Conservation (phyloP, 2,113 vertebrate genomes). For the Saccopteryx bilineata region DNA sequence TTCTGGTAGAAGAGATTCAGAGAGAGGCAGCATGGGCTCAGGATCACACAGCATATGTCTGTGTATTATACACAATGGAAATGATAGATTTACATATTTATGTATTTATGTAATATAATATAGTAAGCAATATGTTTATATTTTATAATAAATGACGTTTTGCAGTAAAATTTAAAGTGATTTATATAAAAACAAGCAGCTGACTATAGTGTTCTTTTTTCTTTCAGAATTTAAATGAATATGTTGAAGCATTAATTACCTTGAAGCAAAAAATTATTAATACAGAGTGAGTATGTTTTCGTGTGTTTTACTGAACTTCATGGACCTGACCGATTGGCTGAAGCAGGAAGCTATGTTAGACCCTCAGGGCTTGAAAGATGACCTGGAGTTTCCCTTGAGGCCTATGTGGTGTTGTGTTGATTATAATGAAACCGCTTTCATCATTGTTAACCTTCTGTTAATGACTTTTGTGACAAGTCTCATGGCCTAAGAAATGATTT, state of each 20-base stretch:
- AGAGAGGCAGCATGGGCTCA: rapidly evolving
- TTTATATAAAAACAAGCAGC: neutral
- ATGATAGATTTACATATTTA: neutral
- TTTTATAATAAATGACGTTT: neutral
- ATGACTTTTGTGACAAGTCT: neutral
- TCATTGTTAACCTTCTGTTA: neutral
- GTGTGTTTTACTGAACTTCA: neutral
- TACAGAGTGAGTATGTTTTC: conserved; percentile 93
- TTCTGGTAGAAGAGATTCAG: too few species aligned
- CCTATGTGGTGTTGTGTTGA: rapidly evolving
- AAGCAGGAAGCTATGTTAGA: neutral
- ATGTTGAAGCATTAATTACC: conserved; percentile 94
- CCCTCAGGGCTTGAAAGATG: neutral
- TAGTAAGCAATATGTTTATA: neutral
- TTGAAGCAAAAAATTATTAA: conserved; percentile 96
- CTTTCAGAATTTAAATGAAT: conserved; percentile 95
- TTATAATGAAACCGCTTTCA: neutral
- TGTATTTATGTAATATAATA: neutral
- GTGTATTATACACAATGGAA: neutral
- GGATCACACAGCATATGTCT: too few species aligned
- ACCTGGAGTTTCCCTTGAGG: neutral
- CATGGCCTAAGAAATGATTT: neutral
- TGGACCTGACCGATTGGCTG: neutral
- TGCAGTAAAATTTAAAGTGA: neutral
- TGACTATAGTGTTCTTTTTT: conserved; percentile 70